Percentiles rank a stretch among this genome's conserved stretches.
These are phyloP conservation scores for Drosophila bifasciata DNA, from an alignment of 1,140 invertebrate genomes.

Conservation along the genomic window DNA sequence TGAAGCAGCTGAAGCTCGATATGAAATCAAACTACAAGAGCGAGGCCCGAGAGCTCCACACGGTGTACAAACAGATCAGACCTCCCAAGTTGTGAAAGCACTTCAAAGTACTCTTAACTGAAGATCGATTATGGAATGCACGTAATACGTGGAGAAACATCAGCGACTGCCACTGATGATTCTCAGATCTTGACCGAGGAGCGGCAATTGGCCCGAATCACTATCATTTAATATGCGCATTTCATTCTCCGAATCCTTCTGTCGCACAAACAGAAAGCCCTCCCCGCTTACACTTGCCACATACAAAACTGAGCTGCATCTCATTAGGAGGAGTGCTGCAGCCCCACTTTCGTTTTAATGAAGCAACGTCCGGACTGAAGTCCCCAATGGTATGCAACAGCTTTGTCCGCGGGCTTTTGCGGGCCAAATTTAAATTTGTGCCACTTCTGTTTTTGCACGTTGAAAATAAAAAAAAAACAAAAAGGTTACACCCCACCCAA, in stretches of 20 bases:
- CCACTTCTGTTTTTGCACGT: slow-evolving; percentile 72
- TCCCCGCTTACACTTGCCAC: background rate
- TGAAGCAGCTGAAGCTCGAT: slow-evolving; percentile 33
- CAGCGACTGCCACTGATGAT: background rate
- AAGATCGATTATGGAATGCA: too few species aligned
- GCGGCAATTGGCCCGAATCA: background rate
- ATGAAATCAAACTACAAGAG: slow-evolving; percentile 20
- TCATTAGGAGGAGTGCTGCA: slow-evolving; percentile 32
- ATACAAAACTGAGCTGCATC: slow-evolving; percentile 4
- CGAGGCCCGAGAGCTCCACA: slow-evolving; percentile 32
- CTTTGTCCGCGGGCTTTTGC: slow-evolving; percentile 12
- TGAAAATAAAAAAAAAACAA: slow-evolving; percentile 14
- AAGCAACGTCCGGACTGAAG: background rate
- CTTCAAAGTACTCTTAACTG: too few species aligned
- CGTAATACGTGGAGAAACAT: too few species aligned
- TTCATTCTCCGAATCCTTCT: slow-evolving; percentile 33
- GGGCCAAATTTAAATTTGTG: slow-evolving; percentile 53
- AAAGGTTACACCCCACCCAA: background rate
- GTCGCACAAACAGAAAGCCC: background rate
- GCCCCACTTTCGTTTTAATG: background rate
- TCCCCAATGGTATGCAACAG: slow-evolving; percentile 55
- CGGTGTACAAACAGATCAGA: slow-evolving; percentile 4
- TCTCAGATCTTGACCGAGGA: background rate
- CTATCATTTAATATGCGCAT: slow-evolving; percentile 42
- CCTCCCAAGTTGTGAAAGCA: background rate